Conservation (phyloP, 2,797 vertebrate genomes). For the Parotocinclus haroldoi region DNA sequence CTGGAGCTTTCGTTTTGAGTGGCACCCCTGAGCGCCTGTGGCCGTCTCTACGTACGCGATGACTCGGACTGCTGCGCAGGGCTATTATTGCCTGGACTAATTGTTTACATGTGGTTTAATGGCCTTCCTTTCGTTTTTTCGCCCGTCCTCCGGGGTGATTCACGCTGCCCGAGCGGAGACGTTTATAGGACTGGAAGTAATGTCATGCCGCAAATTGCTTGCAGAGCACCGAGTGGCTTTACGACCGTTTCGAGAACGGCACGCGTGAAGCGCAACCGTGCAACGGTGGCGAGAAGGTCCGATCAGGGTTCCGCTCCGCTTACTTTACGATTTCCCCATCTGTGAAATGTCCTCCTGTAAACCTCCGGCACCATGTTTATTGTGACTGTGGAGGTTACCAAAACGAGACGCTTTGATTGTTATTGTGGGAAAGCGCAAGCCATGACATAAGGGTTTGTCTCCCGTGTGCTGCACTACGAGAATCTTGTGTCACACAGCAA, state of each 20-base stretch:
- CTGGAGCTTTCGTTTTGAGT: constrained; percentile 18
- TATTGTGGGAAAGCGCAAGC: constrained; percentile 28
- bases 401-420: constrained; percentile 28
- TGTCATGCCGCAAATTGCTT: constrained; percentile 44
- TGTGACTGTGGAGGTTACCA: constrained; percentile 21
- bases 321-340: constrained; percentile 32
- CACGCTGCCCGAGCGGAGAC: constrained; percentile 41
- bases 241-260: constrained; percentile 25
- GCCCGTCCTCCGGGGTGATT: constrained; percentile 45
- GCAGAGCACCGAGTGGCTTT: constrained; percentile 37
- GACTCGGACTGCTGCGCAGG: constrained; percentile 27
- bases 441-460: constrained; percentile 16
- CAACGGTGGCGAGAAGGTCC: constrained; percentile 6
- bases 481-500: constrained; percentile 25
- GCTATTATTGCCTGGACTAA: constrained; percentile 45
- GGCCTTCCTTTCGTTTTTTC: constrained; percentile 36
- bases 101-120: constrained; percentile 57
- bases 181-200: constrained; percentile 43
- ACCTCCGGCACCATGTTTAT: constrained; percentile 21
- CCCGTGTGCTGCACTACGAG: constrained; percentile 15
- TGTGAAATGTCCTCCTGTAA: constrained; percentile 28
- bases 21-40: constrained; percentile 25
- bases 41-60: constrained; percentile 23
- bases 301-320: constrained; percentile 10
- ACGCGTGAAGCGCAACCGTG: constrained; percentile 13